A percentile compares a stretch with the other conserved stretches of the same genome.
These are phyloP conservation scores for Schizaphis graminum DNA, from an alignment of 2,888 invertebrate species.

Conservation along the genomic window DNA sequence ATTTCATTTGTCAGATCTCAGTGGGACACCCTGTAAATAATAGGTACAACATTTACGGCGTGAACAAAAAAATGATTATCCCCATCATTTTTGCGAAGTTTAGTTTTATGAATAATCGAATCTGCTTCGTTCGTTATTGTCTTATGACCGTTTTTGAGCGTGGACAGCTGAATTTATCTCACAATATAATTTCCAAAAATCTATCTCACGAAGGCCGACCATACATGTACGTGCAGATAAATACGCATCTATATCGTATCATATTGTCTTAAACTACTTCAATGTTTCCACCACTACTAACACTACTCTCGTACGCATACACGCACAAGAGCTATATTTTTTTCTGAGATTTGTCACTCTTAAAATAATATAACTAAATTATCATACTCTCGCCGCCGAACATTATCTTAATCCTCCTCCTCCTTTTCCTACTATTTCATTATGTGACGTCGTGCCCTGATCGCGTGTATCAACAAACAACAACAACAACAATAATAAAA, in stretches of 20 bases:
- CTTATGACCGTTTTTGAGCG: background rate
- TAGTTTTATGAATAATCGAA: background rate
- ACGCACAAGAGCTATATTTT: background rate
- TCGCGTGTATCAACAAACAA: background rate
- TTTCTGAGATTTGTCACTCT: background rate
- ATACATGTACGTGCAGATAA: background rate
- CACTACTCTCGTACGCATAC: background rate
- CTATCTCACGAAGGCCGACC: too few species aligned
- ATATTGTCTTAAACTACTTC: too few species aligned
- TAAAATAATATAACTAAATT: background rate
- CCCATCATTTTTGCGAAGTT: background rate
- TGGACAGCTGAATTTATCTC: background rate
- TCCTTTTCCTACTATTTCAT: background rate
- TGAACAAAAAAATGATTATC: background rate
- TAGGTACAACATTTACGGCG: background rate
- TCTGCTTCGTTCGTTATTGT: background rate
- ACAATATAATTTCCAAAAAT: background rate
- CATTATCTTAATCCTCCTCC: background rate
- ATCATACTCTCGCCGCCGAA: fast-evolving
- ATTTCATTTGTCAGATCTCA: too few species aligned
- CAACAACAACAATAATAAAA: background rate
- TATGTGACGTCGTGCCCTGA: background rate
- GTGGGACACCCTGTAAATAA: too few species aligned
- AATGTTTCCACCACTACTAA: background rate
- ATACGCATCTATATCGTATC: background rate